Percentiles rank a stretch among this genome's conserved stretches.
Conservation (phyloP, 1,140 invertebrate genomes). For the Ruditapes philippinarum region DNA sequence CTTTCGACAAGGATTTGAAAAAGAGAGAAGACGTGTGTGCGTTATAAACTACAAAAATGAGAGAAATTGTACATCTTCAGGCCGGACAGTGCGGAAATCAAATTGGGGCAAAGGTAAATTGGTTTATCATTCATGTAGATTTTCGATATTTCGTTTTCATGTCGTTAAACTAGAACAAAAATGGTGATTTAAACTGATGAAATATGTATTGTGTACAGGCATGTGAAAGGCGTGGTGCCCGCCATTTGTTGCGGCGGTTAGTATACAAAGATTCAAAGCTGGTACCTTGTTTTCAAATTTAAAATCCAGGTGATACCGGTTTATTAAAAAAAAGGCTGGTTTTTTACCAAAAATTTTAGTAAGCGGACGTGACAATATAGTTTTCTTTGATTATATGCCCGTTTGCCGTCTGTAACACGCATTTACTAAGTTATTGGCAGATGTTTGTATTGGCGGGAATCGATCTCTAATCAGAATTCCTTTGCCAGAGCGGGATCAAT, state of each 20-base stretch:
- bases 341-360: no score
- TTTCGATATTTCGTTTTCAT: not conserved
- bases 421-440: no score
- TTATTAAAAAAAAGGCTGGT: no score
- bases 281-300: not conserved
- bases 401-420: no score
- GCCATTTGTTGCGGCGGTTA: not conserved
- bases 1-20: slow-evolving; percentile 17
- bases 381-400: no score
- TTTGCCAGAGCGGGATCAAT: not conserved
- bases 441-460: not conserved
- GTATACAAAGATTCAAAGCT: not conserved
- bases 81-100: slow-evolving; percentile 96
- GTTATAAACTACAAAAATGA: slow-evolving; percentile 77
- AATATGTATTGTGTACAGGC: no score
- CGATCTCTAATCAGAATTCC: not conserved
- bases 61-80: slow-evolving; percentile 89
- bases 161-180: not conserved
- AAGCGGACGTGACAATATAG: no score
- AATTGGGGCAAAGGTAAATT: slow-evolving; percentile 93
- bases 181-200: not conserved
- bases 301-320: no score
- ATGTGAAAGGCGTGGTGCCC: not conserved
- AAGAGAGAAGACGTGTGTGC: not conserved
- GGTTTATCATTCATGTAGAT: slow-evolving; percentile 73